Evolutionary conservation across 2,113 vertebrate species (phyloP), one percentile per base, ranked within the genome.

Genomic region (Phainopepla nitens): DNA sequence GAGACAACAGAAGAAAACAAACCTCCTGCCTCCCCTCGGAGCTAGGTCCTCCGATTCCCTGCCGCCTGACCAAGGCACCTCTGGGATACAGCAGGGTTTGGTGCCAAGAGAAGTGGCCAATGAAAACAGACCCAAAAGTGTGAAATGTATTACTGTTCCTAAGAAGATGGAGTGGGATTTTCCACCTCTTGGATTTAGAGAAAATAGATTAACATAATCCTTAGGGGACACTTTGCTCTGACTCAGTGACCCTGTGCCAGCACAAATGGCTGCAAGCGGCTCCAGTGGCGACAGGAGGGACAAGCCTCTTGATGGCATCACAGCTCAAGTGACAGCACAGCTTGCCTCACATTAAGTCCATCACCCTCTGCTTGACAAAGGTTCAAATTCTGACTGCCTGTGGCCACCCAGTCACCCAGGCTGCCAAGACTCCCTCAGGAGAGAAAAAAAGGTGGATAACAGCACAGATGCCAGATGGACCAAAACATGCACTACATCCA

Each of bases 171-270:
- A 92, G 56, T 9, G 6, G n/a, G 69, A 79, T 90, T 89, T 77
- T 82, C 76, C 65, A 89, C 7, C 49, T 68, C 76, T 50, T 78
- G 60, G 68, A 70, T 84, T 95, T 87, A 45, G 90, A 89, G 72
- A 76, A 92, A 96, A 96, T n/a, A 72, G 80, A 95, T 90, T 87
- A 93, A 51, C n/a, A 50, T 54, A 84, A 95, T 92, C 80, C 82
- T 80, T 8, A 17, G 61, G 61, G 64, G 53, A 73, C 69, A 16
- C 57, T 89, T 57, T 7, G 12, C 82, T 93, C 49, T 15, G 79
- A 24, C 50, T 79, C 0, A 0, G 75, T 41, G 66, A 79, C 81
- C 65, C 76, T 0, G 2, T 81, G 93, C 53, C 92, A 90, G 78
- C 69, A 23, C 31, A 25, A 11, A 56, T 2, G 12, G 69, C 77